phyloP scores from a whole-genome alignment of 1,140 invertebrate genomes.

The Steinernema feltiae region DNA sequence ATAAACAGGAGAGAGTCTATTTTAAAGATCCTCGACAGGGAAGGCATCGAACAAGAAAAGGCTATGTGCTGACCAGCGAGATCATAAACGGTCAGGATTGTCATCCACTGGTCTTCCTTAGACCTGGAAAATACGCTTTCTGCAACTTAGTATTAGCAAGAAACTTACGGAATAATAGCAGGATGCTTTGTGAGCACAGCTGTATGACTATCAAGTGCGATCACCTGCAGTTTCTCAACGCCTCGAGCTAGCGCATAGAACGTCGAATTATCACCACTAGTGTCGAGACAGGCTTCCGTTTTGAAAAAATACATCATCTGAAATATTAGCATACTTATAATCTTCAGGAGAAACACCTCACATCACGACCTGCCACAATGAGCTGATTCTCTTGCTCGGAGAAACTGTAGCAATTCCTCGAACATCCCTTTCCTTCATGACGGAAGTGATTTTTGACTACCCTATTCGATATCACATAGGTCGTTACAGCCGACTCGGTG shows the following conservation, averaged over 20 bases:
- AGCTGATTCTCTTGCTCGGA: constrained; percentile 39
- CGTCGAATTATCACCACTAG: constrained; percentile 26
- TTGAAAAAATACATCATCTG: constrained; percentile 57
- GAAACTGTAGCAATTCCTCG: constrained; percentile 45
- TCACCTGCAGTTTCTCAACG: constrained; percentile 45
- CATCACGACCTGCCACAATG: constrained; percentile 41
- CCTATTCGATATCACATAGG: constrained; percentile 37
- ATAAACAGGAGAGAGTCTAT: constrained; percentile 37
- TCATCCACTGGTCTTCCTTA: constrained; percentile 34
- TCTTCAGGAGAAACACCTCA: constrained; percentile 16
- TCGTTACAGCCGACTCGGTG: constrained; percentile 27
- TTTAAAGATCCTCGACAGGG: constrained; percentile 39
- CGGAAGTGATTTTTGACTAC: constrained; percentile 18
- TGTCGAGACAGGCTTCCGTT: constrained; percentile 42
- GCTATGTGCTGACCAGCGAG: constrained; percentile 49
- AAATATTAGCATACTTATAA: constrained; percentile 20
- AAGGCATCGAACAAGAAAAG: constrained; percentile 47
- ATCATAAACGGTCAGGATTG: constrained; percentile 50
- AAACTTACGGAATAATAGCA: constrained; percentile 38
- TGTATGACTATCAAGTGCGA: constrained; percentile 38
- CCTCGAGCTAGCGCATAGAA: constrained; percentile 45
- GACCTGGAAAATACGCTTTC: constrained; percentile 21
- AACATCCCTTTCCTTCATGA: constrained; percentile 17
- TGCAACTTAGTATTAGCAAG: neutral
- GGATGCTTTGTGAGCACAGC: constrained; percentile 47